Evolutionary conservation across 2,113 vertebrate species (phyloP).

Genomic region (Nematolebias whitei): DNA sequence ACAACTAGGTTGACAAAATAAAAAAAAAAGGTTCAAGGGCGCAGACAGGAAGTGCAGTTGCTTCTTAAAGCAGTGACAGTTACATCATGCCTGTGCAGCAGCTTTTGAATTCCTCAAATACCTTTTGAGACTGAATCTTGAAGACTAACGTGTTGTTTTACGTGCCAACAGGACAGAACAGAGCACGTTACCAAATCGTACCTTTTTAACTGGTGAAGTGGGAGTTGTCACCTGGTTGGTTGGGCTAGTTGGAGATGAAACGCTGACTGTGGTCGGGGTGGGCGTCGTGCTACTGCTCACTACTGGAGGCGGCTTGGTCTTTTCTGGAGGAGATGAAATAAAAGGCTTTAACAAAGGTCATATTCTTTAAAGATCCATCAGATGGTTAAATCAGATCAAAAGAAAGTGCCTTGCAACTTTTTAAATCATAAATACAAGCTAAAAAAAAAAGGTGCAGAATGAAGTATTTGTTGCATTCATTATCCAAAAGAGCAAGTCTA

Average conservation of each 20-base stretch:
- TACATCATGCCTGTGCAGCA: conserved; percentile 6
- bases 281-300: conserved; percentile 84
- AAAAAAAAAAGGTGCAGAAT: no score
- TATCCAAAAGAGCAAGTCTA: no score
- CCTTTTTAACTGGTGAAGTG: conserved; percentile 95
- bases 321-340: conserved; percentile 79
- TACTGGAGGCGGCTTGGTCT: conserved; percentile 85
- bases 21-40: neutral
- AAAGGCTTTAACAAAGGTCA: neutral
- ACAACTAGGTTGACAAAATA: neutral
- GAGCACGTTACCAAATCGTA: conserved; percentile 64
- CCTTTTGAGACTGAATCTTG: neutral
- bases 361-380: no score
- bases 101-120: neutral
- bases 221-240: conserved; percentile 89
- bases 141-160: neutral
- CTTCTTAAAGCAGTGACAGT: neutral
- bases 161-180: neutral
- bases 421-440: no score
- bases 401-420: no score
- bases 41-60: neutral
- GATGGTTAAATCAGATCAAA: no score
- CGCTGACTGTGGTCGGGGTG: conserved; percentile 75
- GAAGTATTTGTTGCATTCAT: no score
- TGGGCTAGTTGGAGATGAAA: conserved; percentile 82